These are phyloP conservation scores for Anas flavirostris DNA, from an alignment of 2,797 vertebrate genomes.

Conservation along the genomic window DNA sequence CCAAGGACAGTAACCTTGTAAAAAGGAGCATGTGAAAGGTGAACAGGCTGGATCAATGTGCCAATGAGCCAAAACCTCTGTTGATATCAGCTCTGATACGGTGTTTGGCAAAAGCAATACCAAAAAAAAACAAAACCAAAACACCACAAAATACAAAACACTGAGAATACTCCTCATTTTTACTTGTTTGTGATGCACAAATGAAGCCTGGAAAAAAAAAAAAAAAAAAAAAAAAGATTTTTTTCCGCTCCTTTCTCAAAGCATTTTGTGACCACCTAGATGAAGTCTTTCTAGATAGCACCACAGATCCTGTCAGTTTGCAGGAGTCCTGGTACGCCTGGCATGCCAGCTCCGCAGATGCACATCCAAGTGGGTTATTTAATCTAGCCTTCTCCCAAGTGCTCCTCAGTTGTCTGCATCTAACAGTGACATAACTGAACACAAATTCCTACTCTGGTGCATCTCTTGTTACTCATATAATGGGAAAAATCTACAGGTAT, in stretches of 20 bases:
- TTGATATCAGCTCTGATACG: background rate
- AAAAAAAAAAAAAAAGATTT: background rate
- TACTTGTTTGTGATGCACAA: background rate
- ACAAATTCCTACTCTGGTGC: background rate
- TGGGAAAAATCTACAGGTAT: background rate
- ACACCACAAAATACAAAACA: background rate
- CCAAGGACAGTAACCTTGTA: background rate
- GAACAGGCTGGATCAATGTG: background rate
- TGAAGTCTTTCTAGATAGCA: background rate
- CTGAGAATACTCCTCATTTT: background rate
- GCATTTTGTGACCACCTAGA: background rate
- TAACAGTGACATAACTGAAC: background rate
- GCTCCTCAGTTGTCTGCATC: background rate
- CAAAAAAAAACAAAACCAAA: background rate
- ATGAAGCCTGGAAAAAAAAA: background rate
- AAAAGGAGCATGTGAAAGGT: background rate
- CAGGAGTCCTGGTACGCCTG: rapidly evolving
- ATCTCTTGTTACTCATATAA: background rate
- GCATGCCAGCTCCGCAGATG: background rate
- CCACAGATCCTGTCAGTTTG: background rate
- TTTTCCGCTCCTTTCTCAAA: background rate
- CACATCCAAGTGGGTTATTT: background rate
- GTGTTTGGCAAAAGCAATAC: background rate
- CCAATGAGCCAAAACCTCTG: background rate
- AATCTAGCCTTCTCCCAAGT: background rate